phyloP scores from a whole-genome alignment of 2,113 vertebrate genomes.

The Ranitomeya imitator region DNA sequence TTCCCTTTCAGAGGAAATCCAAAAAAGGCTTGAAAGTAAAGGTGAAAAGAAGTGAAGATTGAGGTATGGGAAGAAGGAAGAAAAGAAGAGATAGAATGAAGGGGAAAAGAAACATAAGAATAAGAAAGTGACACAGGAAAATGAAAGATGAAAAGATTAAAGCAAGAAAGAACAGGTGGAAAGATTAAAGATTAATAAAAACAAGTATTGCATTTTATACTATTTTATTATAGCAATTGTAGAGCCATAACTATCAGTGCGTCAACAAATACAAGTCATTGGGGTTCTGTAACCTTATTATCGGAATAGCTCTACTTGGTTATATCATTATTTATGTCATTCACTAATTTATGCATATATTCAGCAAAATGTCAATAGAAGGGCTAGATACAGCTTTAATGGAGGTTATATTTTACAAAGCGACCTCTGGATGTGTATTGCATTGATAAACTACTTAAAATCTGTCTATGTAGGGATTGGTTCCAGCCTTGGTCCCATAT shows the following conservation, averaged over 20 bases:
- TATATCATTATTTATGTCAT: background rate
- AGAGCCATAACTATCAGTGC: background rate
- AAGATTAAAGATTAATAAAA: background rate
- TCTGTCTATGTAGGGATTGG: no score
- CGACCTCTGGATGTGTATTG: no score
- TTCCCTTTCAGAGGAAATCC: no score
- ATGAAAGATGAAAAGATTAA: background rate
- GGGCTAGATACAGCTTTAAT: background rate
- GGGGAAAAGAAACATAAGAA: background rate
- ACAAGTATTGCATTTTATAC: no score
- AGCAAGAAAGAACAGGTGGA: background rate
- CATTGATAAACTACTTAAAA: no score
- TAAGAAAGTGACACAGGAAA: background rate
- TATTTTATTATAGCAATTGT: background rate
- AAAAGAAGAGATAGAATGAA: background rate
- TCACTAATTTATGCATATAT: background rate
- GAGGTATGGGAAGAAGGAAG: background rate
- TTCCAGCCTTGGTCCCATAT: no score
- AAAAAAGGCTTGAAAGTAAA: no score
- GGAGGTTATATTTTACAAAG: no score
- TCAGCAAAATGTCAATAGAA: background rate
- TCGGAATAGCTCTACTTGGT: background rate
- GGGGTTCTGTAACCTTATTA: background rate
- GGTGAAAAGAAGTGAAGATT: background rate
- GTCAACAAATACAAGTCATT: background rate